These are phyloP conservation scores for Pangasius larnaudii DNA, from an alignment of 2,797 vertebrate species.

Conservation along the genomic window DNA sequence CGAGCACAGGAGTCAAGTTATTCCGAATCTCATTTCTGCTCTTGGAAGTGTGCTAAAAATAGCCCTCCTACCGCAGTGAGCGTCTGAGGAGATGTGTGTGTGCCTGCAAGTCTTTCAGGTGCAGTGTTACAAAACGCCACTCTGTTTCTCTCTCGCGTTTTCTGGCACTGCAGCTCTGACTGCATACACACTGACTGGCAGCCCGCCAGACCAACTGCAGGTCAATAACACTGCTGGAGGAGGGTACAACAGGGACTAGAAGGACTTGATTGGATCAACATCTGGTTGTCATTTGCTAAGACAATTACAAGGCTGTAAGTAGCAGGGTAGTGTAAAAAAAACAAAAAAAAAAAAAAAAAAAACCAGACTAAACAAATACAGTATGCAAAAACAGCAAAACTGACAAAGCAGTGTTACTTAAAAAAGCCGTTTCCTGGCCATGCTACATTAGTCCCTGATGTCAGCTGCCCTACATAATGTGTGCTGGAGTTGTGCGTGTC, in stretches of 20 bases:
- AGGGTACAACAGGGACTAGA: constrained; percentile 34
- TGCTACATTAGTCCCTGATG: constrained; percentile 4
- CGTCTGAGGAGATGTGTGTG: constrained; percentile 41
- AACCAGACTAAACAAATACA: constrained; percentile 48
- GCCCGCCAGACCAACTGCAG: constrained; percentile 60
- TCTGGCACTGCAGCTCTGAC: constrained; percentile 42
- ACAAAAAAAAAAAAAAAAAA: neutral
- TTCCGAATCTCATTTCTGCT: constrained; percentile 47
- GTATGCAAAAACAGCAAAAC: constrained; percentile 23
- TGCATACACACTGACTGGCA: constrained; percentile 32
- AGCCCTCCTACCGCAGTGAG: constrained; percentile 58
- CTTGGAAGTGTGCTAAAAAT: constrained; percentile 57
- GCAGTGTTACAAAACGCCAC: constrained; percentile 52
- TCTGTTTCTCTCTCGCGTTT: constrained; percentile 28
- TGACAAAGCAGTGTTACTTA: constrained; percentile 10
- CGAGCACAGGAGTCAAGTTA: constrained; percentile 37
- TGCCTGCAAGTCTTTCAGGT: constrained; percentile 51
- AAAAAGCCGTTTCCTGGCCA: constrained; percentile 15
- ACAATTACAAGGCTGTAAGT: constrained; percentile 36
- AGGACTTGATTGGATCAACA: constrained; percentile 43
- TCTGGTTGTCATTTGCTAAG: constrained; percentile 48
- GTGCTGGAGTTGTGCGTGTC: neutral
- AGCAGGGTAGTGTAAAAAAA: constrained; percentile 3
- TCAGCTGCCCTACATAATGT: neutral
- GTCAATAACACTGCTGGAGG: constrained; percentile 56